Conservation (phyloP, 2,797 vertebrate species). For the Coilia nasus region DNA sequence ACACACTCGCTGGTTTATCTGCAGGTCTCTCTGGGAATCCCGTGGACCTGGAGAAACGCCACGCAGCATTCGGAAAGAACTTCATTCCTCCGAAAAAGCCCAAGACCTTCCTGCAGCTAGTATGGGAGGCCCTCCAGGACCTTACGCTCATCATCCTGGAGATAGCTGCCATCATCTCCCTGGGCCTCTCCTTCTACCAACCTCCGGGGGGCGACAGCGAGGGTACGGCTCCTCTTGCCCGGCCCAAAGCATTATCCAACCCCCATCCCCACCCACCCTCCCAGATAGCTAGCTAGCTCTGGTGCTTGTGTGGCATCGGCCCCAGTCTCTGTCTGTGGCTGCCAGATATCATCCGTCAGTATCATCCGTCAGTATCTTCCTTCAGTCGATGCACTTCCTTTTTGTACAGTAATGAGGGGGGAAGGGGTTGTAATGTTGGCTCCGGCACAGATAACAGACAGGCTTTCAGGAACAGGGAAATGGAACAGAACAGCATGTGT, state of each 20-base stretch:
- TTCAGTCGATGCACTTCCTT: background rate
- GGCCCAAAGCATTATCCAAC: too few species aligned
- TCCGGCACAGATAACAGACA: background rate
- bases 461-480: constrained; percentile 10
- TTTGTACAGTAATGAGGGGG: background rate
- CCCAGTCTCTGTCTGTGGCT: background rate
- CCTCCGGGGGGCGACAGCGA: constrained; percentile 84
- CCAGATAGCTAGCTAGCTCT: background rate
- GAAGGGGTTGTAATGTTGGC: background rate
- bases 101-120: constrained; percentile 95
- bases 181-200: constrained; percentile 93
- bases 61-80: constrained; percentile 85
- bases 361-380: constrained; percentile 9
- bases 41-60: constrained; percentile 88
- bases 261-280: too few species aligned
- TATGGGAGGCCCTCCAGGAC: constrained; percentile 98
- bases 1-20: background rate
- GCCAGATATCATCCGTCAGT: background rate
- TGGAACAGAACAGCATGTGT: background rate
- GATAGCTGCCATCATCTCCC: constrained; percentile 94
- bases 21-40: constrained; percentile 92
- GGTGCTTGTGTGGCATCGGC: background rate
- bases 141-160: constrained; percentile 97
- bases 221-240: constrained; percentile 63
- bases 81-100: constrained; percentile 95